These are phyloP conservation scores for Euura saliciscinereae DNA, from an alignment of 1,140 invertebrate species.

Conservation along the genomic window DNA sequence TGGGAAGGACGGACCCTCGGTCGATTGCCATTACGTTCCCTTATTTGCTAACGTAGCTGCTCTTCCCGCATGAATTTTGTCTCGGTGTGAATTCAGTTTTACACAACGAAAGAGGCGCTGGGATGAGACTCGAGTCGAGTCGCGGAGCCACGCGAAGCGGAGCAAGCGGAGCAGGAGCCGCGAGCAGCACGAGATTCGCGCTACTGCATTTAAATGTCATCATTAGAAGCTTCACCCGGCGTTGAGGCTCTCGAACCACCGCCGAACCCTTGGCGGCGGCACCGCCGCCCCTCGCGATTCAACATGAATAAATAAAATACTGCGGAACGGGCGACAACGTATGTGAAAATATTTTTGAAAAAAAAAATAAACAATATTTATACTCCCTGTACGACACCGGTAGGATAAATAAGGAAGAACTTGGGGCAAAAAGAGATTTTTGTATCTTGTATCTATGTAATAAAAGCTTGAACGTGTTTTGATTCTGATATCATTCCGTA, in stretches of 20 bases:
- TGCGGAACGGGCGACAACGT: constrained; percentile 42
- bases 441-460: no score
- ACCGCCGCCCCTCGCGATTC: constrained; percentile 35
- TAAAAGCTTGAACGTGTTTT: no score
- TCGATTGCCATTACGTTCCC: background rate
- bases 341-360: constrained; percentile 14
- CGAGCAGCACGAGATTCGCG: constrained; percentile 55
- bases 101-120: background rate
- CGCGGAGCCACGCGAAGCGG: background rate
- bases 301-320: constrained; percentile 57
- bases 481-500: no score
- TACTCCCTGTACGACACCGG: background rate
- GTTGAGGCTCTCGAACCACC: constrained; percentile 39
- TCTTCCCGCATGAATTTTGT: background rate
- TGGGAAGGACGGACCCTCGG: background rate
- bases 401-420: background rate
- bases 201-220: constrained; percentile 64
- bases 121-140: no score
- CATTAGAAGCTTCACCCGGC: constrained; percentile 55
- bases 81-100: background rate
- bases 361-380: background rate
- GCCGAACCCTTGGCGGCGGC: constrained; percentile 36
- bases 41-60: background rate
- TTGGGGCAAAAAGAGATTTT: no score
- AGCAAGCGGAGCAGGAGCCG: constrained; percentile 21